A percentile compares a stretch with the other conserved stretches of the same genome.
These are phyloP conservation scores for Apantesis nais DNA, from an alignment of 2,888 invertebrate species.

Conservation along the genomic window DNA sequence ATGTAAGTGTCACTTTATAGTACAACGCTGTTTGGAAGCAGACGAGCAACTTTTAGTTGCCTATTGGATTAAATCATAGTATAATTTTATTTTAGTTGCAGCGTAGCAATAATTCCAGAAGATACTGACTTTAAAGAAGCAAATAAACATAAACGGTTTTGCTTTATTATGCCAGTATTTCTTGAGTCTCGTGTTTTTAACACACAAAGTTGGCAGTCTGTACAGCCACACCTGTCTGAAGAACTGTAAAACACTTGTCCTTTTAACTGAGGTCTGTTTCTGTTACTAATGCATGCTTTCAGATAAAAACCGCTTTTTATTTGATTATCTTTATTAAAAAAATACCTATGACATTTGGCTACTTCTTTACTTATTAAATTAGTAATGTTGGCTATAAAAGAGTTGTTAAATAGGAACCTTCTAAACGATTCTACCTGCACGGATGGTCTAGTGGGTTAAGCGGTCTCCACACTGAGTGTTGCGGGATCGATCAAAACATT, in stretches of 20 bases:
- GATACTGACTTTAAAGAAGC: too few relatives aligned
- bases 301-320: not conserved
- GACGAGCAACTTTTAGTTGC: not conserved
- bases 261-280: not conserved
- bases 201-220: not conserved
- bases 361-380: not conserved
- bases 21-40: not conserved
- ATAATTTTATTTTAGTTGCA: too few relatives aligned
- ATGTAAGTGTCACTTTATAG: constrained; percentile 5
- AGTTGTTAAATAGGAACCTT: not conserved
- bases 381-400: not conserved
- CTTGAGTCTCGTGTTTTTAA: not conserved
- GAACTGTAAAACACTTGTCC: not conserved
- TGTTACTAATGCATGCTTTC: not conserved
- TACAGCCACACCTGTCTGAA: not conserved
- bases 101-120: too few relatives aligned
- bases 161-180: too few relatives aligned
- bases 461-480: too few relatives aligned
- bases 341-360: not conserved
- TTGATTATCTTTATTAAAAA: not conserved
- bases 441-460: too few relatives aligned
- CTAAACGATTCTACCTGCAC: too few relatives aligned
- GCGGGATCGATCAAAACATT: too few relatives aligned
- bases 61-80: not conserved
- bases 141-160: too few relatives aligned